A percentile compares a stretch with the other conserved stretches of the same genome.
Evolutionary conservation across 1,140 invertebrate genomes (phyloP).

Genomic region (Lethocerus indicus): DNA sequence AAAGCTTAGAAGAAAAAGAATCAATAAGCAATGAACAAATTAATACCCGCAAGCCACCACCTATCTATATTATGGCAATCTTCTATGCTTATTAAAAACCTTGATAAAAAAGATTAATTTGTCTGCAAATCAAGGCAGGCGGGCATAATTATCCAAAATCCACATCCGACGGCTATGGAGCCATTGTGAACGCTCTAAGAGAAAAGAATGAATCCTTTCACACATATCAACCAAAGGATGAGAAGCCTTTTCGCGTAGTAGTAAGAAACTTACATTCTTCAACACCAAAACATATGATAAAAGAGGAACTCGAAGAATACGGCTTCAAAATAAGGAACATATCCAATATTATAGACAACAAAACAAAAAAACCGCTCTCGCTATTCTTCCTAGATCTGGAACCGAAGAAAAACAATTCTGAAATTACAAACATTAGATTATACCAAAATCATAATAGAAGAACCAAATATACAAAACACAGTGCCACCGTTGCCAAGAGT

Average conservation of each 20-base stretch:
- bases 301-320: conserved; percentile 15
- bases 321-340: conserved; percentile 3
- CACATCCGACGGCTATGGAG: neutral
- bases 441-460: conserved; percentile 19
- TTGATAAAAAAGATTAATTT: neutral
- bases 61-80: neutral
- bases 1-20: no score
- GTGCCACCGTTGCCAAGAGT: conserved; percentile 22
- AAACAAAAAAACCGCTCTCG: conserved; percentile 18
- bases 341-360: conserved; percentile 3
- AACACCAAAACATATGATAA: conserved; percentile 18
- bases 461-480: conserved; percentile 19
- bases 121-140: neutral
- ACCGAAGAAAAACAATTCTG: conserved; percentile 21
- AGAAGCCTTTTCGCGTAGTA: conserved; percentile 22
- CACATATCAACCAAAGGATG: conserved; percentile 22
- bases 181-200: neutral
- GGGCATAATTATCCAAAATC: neutral
- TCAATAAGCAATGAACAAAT: no score
- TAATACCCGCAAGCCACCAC: conserved; percentile 5
- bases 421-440: conserved; percentile 20
- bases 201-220: conserved; percentile 15
- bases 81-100: neutral
- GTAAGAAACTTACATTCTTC: conserved; percentile 21
- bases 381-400: conserved; percentile 22